Evolutionary conservation across 2,888 invertebrate species (phyloP), one percentile per base, ranked within the genome.

Genomic region (Hypsopygia costalis): DNA sequence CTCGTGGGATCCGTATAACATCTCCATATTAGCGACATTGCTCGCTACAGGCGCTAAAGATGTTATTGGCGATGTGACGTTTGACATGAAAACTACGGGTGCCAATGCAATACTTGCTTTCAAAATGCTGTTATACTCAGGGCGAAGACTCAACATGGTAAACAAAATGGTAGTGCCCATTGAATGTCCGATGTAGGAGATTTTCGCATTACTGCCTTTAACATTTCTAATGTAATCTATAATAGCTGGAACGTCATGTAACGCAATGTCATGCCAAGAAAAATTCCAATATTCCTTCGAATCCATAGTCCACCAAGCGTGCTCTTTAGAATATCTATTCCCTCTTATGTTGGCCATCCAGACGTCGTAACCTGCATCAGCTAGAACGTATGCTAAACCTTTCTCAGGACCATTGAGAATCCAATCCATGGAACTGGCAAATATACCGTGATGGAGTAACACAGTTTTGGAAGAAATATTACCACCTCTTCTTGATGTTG

Each of bases 211-310:
- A 2, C 51, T 36, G n/a, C 75, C 77, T 58, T 85, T 87, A 0
- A 64, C 37, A 6, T 68, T 60, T 11, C 69, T 49, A 8, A 89
- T 81, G 43, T 94, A 93, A 62, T 97, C 93, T 36, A 98, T 91
- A 54, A 91, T 91, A 0, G 95, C 94, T 1, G 98, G 97, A n/a
- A 98, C 64, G 78, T 99, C 98, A 64, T 94, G 91, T 3, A 91
- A 54, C 0, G 95, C 97, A 83, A 97, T 95, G 74, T 98, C 97
- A 55, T 98, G 94, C 93, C 95, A 98, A 50, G 96, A 96, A 46
- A 89, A 90, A 50, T 88, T 82, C 95, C 95, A 95, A 73, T 92
- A 96, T 16, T 90, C 73, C 34, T 90, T 78, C n/a, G 92, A 90
- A 21, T 90, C 78, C 0, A 85, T 77, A 39, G 90, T 85, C 16